Evolutionary conservation across 1,140 invertebrate genomes (phyloP), one percentile per base, ranked within the genome.

Genomic region (Sipha flava): DNA sequence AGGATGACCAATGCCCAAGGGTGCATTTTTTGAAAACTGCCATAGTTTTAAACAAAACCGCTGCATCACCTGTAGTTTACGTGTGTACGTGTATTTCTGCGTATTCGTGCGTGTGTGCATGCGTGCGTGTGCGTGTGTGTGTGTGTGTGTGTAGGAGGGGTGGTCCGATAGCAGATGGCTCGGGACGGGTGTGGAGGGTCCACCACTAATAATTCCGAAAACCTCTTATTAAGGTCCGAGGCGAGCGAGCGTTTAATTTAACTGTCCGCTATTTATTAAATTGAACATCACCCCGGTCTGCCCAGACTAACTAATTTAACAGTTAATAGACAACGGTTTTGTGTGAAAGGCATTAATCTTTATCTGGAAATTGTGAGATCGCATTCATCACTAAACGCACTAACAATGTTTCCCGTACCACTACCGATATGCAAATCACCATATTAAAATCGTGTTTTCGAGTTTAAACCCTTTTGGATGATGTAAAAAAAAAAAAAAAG

Each of bases 241-340:
- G 9, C 31, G 16, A 72, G 68, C 68, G 31, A 49, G 6, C 68
- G 29, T 72, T 72, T 72, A 72, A 75, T 75, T 75, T 75, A 75
- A 75, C 70, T 54, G 47, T 26, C 70, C 47, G 23, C 47, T 52
- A 26, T 37, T 21, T 72, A 72, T 72, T 72, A 72, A 72, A 49
- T 72, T 31, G 43, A 72, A 52, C 47, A 49, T 6, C 16, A 2
- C 29, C 59, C 45, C 29, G 10, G n/a, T 75, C 70, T n/a, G 16
- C 10, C n/a, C 70, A 54, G 29, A 54, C n/a, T 37, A 72, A 72
- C 68, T 49, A 75, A 75, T 75, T 54, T 54, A 49, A 47, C 43
- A 45, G 66, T 47, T 47, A 45, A 70, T 70, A 45, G 43, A 70
- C 66, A 47, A 75, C 70, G 16, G 29, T 16, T 4, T 52, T 37